phyloP scores from a whole-genome alignment of 23 tunicate genomes.

The Clavelina lepadiformis region DNA sequence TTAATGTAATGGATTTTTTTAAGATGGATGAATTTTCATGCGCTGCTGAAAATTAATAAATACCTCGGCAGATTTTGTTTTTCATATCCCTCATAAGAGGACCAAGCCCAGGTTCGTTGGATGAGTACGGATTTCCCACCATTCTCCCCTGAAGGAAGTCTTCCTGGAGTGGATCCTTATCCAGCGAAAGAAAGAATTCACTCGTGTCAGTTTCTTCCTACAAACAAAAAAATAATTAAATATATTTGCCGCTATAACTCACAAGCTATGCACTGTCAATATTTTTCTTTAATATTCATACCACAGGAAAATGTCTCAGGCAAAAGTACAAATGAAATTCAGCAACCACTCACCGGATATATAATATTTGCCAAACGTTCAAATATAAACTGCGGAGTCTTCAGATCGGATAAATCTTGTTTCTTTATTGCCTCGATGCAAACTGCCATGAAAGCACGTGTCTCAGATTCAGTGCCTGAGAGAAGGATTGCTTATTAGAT shows the following conservation, averaged over 20 bases:
- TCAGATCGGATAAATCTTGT: conserved; percentile 61
- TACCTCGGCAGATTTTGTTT: conserved; percentile 94
- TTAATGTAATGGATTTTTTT: not conserved
- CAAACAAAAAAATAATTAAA: not conserved
- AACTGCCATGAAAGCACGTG: conserved; percentile 81
- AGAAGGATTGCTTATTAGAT: not conserved
- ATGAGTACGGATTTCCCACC: conserved; percentile 95
- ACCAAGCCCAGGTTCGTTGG: conserved; percentile 78
- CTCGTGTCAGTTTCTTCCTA: conserved; percentile 88
- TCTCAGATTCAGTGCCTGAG: conserved; percentile 75
- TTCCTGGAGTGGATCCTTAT: conserved; percentile 97
- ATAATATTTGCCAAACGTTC: conserved; percentile 95
- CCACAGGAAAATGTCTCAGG: too few species aligned
- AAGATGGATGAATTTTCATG: not conserved
- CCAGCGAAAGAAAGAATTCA: conserved; percentile 90
- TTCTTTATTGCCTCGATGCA: conserved; percentile 95
- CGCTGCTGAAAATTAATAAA: not conserved
- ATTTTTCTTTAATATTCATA: too few species aligned
- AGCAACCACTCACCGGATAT: conserved; percentile 38
- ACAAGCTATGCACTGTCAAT: too few species aligned
- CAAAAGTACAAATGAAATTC: not conserved
- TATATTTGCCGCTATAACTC: not conserved
- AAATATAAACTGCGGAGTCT: conserved; percentile 94
- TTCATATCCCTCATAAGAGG: conserved; percentile 96
- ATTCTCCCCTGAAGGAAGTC: conserved; percentile 96